Base-by-base conservation (phyloP, 2,888 invertebrate genomes). In the Dasysyrphus albostriatus region DNA sequence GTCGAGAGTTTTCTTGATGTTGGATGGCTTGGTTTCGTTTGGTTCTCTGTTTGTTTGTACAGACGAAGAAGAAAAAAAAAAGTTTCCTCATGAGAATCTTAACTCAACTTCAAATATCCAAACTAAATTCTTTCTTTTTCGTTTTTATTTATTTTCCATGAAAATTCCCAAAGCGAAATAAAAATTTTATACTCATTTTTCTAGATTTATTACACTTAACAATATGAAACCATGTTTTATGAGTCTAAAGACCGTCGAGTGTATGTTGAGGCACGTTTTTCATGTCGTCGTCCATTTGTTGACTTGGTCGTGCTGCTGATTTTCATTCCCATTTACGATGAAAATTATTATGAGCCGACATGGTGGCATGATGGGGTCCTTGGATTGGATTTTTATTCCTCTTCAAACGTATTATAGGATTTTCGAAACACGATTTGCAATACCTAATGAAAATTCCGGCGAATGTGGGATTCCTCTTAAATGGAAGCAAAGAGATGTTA, bases 211-310 rank as follows among this genome's bases (percentile, higher is more conserved):
- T 73, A 47, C 73, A 39, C 58, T 74, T 67, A 49, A 44, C 39
- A 49, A 67, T 56, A 58, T 19, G 49, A 74, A 51, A 67, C 58
- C 39, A 51, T 51, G 67, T 44, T 77, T 83, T 78, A 83, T 61
- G 83, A 37, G 58, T 77, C 32, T 42, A 67, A 80, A 74, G 75
- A 69, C 69, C 39, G 47, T 44, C 44, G 54, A 54, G 32, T 61
- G 80, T 75, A 70, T 75, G 81, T 69, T 39, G 9, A 73, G 34
- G 82, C 82, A 83, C 82, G 82, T 67, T 83, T 83, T 77, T 67
- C 65, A 54, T 83, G 82, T 76, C 76, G 76, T 82, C 65, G 70
- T 58, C 58, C 19, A 3, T 65, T 61, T 61, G 65, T 65, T 44
- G 65, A 65, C 16, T 47, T 47, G 10, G 56, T 47, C 72, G 76